Base-by-base conservation (phyloP, 1,140 invertebrate species). In the Pachyrhynchus sulphureomaculatus region DNA sequence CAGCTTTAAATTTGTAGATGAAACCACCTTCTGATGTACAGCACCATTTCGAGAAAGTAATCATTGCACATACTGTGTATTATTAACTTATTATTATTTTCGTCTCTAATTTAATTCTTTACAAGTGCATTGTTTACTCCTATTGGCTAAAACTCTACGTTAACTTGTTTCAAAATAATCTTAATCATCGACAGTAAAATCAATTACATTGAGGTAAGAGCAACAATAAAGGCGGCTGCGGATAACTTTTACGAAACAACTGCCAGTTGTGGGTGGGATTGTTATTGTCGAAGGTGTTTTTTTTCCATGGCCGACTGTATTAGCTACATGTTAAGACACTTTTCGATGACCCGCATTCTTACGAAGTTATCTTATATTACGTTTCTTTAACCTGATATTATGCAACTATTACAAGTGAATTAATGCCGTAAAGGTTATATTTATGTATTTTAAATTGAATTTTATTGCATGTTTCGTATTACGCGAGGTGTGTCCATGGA, bases 311-410 rank as follows among this genome's bases (percentile, higher is more conserved):
- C 36, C 36, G n/a, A 3, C 13, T 17, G 29, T 12, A 17, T 39
- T 39, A 8, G n/a, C 17, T 39, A 18, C 36, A 18, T 39, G 17
- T 13, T 44, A 18, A 20, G 20, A 8, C 9, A 44, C 21, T 44
- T 44, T 23, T 44, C 13, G 41, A 44, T 44, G 41, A 44, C 41
- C 41, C 41, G 41, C 41, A 44, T 44, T 44, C 41, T 44, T 10
- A 44, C 3, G 41, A 23, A 44, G 4, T 44, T 44, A 13, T 39
- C 36, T 4, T 9, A 9, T 39, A n/a, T 39, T 1, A 10, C 41
- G 21, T 15, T 44, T 9, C 12, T 44, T 15, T 20, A 10, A n/a
- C 12, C 3, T 3, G 41, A 44, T 9, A 23, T 21, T 44, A 44
- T 5, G 41, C 9, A 44, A 44, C 21, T n/a, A n/a, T 18, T 20